These are phyloP conservation scores for Sebastes vulpes DNA, from an alignment of 2,797 vertebrate genomes.

Conservation along the genomic window DNA sequence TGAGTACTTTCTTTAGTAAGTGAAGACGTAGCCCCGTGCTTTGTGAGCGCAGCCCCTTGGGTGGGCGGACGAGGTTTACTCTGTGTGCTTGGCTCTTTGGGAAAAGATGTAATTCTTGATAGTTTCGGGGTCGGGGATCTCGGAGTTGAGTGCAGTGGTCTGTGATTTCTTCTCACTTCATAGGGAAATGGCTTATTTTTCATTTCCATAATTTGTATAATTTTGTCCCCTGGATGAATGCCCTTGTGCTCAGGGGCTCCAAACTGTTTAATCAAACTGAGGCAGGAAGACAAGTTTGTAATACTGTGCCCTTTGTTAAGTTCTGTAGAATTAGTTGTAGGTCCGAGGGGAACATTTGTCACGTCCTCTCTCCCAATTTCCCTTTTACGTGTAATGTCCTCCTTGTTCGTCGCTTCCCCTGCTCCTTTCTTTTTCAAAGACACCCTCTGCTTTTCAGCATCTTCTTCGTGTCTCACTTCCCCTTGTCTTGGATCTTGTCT, in stretches of 20 bases:
- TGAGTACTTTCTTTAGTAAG: not conserved
- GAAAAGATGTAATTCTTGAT: constrained; percentile 22
- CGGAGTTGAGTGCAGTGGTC: constrained; percentile 10
- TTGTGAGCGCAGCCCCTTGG: not conserved
- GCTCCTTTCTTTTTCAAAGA: constrained; percentile 1
- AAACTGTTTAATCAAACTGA: constrained; percentile 61
- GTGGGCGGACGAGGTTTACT: constrained; percentile 4
- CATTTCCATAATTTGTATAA: constrained; percentile 26
- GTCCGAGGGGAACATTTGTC: constrained; percentile 49
- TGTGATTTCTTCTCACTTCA: constrained; percentile 49
- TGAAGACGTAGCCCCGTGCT: not conserved
- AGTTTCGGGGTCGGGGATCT: constrained; percentile 16
- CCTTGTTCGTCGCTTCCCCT: not conserved
- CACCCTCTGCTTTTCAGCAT: constrained; percentile 11
- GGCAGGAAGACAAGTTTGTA: constrained; percentile 35
- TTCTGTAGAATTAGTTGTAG: constrained; percentile 32
- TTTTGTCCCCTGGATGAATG: constrained; percentile 35
- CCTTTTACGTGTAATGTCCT: constrained; percentile 36
- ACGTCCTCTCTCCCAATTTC: constrained; percentile 33
- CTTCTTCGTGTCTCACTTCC: not conserved
- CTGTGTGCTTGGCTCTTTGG: constrained; percentile 4
- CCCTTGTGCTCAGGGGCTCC: constrained; percentile 11
- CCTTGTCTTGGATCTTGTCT: constrained; percentile 13
- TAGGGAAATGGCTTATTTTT: constrained; percentile 51
- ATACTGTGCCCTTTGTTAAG: constrained; percentile 24